Percentiles rank a stretch among this genome's conserved stretches.
Conservation (phyloP, 2,888 invertebrate genomes). For the Caenorhabditis sp. region DNA sequence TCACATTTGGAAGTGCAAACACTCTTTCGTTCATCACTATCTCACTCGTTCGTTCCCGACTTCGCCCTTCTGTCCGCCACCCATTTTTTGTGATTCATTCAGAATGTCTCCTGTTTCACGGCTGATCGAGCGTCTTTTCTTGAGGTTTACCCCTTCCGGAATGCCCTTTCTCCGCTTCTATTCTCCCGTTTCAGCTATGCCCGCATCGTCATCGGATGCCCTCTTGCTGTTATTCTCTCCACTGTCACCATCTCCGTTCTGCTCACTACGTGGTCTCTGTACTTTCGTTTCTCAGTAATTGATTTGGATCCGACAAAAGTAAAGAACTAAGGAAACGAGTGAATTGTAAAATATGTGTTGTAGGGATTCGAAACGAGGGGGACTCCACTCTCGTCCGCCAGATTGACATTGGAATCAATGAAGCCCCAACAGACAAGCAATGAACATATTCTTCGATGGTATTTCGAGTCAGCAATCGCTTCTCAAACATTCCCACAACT, state of each 20-base stretch:
- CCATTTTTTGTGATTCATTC: conserved; percentile 10
- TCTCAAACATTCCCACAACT: not conserved
- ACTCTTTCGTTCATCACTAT: conserved; percentile 26
- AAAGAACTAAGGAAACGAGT: not conserved
- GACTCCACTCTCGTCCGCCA: conserved; percentile 59
- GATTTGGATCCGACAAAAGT: conserved; percentile 70
- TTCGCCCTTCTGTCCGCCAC: conserved; percentile 1
- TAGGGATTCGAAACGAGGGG: conserved; percentile 74
- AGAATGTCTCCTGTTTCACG: conserved; percentile 31
- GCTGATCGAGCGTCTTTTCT: conserved; percentile 34
- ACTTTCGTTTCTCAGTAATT: conserved; percentile 50
- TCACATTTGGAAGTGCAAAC: conserved; percentile 53
- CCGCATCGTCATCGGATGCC: conserved; percentile 47
- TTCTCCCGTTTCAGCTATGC: conserved; percentile 48
- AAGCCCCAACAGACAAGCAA: conserved; percentile 44
- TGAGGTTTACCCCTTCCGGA: conserved; percentile 11
- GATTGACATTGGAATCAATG: conserved; percentile 62
- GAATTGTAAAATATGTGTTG: not conserved
- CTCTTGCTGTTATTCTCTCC: conserved; percentile 48
- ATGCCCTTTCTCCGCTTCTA: not conserved
- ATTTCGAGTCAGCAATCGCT: conserved; percentile 33
- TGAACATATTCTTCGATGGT: conserved; percentile 56
- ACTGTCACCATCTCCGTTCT: conserved; percentile 56
- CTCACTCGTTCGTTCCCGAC: conserved; percentile 24
- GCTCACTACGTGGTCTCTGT: conserved; percentile 54